Percentiles rank a stretch among this genome's conserved stretches.
Conservation (phyloP, 2,888 invertebrate species). For the Cyclophora punctaria region DNA sequence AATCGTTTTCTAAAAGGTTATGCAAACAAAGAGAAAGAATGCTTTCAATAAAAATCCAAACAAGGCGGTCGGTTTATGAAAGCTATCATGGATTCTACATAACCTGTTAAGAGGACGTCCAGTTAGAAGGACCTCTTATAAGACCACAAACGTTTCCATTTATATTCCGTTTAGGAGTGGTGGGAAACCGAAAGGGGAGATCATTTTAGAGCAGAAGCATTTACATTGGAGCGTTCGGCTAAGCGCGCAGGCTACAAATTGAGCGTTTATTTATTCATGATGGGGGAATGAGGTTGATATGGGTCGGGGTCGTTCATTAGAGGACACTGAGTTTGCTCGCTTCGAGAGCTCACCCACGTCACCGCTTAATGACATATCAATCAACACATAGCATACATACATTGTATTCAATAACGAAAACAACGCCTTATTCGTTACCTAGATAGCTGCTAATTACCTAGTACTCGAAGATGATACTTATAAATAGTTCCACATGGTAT, state of each 20-base stretch:
- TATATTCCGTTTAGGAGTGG: conserved; percentile 21
- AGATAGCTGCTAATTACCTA: no score
- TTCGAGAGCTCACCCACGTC: conserved; percentile 39
- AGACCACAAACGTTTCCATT: conserved; percentile 15
- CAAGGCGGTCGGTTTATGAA: conserved; percentile 31
- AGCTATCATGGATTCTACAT: conserved; percentile 40
- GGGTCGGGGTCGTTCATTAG: conserved; percentile 66
- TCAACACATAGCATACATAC: no score
- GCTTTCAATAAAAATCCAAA: conserved; percentile 21
- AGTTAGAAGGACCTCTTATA: conserved; percentile 29
- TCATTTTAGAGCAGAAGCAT: conserved; percentile 46
- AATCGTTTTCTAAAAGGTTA: neutral
- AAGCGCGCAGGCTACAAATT: conserved; percentile 66
- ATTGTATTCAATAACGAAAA: no score
- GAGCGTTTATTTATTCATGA: conserved; percentile 72
- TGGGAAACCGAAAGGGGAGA: conserved; percentile 33
- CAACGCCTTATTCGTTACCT: no score
- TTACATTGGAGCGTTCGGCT: conserved; percentile 52
- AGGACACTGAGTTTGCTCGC: conserved; percentile 52
- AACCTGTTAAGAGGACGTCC: conserved; percentile 36
- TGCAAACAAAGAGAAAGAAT: neutral
- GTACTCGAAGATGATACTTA: no score
- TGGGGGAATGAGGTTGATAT: conserved; percentile 64
- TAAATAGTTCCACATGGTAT: neutral
- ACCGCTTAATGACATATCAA: conserved; percentile 31